Evolutionary conservation across 2,797 vertebrate species (phyloP).

Genomic region (Lepilemur septentrionalis): DNA sequence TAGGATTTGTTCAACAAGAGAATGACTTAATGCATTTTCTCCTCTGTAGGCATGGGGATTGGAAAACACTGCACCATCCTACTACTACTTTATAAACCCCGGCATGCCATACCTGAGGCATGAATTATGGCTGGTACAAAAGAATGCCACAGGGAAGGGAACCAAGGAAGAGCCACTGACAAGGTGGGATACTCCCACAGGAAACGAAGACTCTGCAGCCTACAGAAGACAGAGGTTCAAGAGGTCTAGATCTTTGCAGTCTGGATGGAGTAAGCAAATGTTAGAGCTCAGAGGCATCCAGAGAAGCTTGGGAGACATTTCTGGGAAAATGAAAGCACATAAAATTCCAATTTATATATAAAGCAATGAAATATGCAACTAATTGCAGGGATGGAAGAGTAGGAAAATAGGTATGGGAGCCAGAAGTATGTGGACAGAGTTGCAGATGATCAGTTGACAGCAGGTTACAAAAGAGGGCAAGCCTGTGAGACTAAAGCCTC

Average conservation of each 20-base stretch:
- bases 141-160: not conserved
- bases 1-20: not conserved
- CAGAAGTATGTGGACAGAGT: not conserved
- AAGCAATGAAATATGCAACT: not conserved
- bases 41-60: not conserved
- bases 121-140: not conserved
- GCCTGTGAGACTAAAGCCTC: not conserved
- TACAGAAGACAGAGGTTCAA: not conserved
- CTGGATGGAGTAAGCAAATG: not conserved
- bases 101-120: rapidly evolving
- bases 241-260: not conserved
- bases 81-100: not conserved
- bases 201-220: not conserved
- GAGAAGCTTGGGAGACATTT: not conserved
- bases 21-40: not conserved
- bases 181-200: rapidly evolving
- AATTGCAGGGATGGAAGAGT: not conserved
- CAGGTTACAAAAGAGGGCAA: not conserved
- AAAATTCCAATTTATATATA: not conserved
- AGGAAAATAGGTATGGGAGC: not conserved
- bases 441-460: not conserved
- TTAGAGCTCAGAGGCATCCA: not conserved
- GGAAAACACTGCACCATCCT: not conserved
- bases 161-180: not conserved
- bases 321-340: not conserved